Evolutionary conservation across 1,140 invertebrate species (phyloP).

Genomic region (Euschistus heros): DNA sequence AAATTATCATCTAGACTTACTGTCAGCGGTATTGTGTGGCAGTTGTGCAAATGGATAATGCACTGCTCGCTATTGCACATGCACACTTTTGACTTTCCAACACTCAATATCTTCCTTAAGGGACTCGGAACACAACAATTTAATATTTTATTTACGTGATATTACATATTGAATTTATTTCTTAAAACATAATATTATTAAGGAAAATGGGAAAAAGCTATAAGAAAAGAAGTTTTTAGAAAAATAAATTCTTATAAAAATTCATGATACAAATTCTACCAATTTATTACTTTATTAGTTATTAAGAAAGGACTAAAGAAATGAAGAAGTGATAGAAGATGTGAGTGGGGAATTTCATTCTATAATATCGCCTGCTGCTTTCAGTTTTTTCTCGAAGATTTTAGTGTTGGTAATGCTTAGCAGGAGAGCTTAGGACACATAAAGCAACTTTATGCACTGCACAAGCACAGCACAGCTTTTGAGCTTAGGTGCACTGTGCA

Average conservation of each 20-base stretch:
- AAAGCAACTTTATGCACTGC: neutral
- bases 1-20: slow-evolving; percentile 27
- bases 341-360: too few relatives aligned
- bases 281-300: neutral
- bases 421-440: slow-evolving; percentile 12
- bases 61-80: slow-evolving; percentile 24
- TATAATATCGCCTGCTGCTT: too few relatives aligned
- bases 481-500: slow-evolving; percentile 14
- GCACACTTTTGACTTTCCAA: slow-evolving; percentile 15
- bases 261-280: neutral
- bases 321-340: neutral
- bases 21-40: slow-evolving; percentile 30
- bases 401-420: slow-evolving; percentile 16
- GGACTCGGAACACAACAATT: neutral
- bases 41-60: slow-evolving; percentile 12
- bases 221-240: too few relatives aligned
- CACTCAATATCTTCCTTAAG: slow-evolving; percentile 14
- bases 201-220: too few relatives aligned
- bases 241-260: too few relatives aligned
- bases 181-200: too few relatives aligned
- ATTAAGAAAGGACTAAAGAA: neutral
- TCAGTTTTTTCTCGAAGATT: slow-evolving; percentile 3
- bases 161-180: too few relatives aligned
- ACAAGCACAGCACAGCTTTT: slow-evolving; percentile 10
- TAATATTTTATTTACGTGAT: neutral